phyloP scores from a whole-genome alignment of 92 coral and sea anemone species.

The Phenganax marumi region DNA sequence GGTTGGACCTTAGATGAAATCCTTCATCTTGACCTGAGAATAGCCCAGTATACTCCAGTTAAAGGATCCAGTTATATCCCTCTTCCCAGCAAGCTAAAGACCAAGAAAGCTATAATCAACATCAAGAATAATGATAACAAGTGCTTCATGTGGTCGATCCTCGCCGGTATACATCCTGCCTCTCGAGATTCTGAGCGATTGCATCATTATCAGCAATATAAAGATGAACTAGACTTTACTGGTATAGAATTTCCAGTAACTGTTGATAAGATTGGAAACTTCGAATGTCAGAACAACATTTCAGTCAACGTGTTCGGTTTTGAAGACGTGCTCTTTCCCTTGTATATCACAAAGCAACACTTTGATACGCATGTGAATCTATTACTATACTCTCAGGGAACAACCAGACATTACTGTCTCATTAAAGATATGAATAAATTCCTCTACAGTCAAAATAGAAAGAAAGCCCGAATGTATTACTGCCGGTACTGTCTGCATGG shows the following conservation, averaged over 20 bases:
- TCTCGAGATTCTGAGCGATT: conserved; percentile 19
- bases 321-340: conserved; percentile 12
- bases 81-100: too few relatives aligned
- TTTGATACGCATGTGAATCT: conserved; percentile 29
- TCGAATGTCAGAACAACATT: conserved; percentile 3
- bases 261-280: background rate
- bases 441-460: background rate
- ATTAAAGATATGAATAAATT: conserved; percentile 13
- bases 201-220: conserved; percentile 24
- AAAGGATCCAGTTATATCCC: too few relatives aligned
- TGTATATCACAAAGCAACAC: conserved; percentile 29
- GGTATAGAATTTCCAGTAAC: conserved; percentile 45
- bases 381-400: conserved; percentile 14
- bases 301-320: background rate
- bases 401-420: background rate
- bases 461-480: conserved; percentile 6
- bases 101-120: too few relatives aligned
- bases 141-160: conserved; percentile 22
- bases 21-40: conserved; percentile 31
- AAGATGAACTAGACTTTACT: conserved; percentile 26
- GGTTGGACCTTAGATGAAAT: conserved; percentile 47
- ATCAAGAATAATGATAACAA: too few relatives aligned
- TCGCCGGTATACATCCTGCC: conserved; percentile 39
- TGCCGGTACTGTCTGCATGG: conserved; percentile 42
- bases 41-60: conserved; percentile 43